These are phyloP conservation scores for Rotaria macrura DNA, from an alignment of 2,888 invertebrate genomes.

Conservation along the genomic window DNA sequence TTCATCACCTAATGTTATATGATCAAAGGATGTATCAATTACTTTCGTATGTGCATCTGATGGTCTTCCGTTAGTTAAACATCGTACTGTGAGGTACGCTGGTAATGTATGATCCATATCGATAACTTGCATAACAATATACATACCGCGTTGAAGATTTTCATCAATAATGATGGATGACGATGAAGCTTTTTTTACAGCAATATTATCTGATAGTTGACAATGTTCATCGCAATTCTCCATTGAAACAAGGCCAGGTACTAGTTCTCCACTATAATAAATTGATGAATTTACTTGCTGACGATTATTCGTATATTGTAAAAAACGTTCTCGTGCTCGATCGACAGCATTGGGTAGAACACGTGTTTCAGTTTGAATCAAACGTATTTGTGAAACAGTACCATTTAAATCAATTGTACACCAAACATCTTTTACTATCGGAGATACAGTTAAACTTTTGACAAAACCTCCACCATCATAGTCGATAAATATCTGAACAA, in stretches of 20 bases:
- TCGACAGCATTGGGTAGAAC: neutral
- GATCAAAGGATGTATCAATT: neutral
- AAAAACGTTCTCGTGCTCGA: neutral
- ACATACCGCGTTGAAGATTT: slow-evolving; percentile 4
- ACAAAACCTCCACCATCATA: neutral
- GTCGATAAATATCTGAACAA: neutral
- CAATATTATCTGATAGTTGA: neutral
- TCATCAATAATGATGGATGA: neutral
- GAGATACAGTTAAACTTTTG: neutral
- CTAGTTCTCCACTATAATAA: neutral
- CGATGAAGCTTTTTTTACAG: neutral
- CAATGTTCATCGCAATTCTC: neutral
- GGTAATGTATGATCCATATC: slow-evolving; percentile 22
- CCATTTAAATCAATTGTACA: slow-evolving; percentile 9
- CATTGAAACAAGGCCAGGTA: neutral
- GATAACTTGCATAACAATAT: neutral
- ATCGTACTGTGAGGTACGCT: neutral
- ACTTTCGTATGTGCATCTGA: neutral
- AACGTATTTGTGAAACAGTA: neutral
- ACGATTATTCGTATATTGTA: neutral
- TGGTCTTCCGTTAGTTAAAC: neutral
- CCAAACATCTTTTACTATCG: slow-evolving; percentile 1
- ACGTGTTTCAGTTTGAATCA: neutral
- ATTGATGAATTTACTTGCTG: neutral
- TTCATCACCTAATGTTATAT: neutral